Evolutionary conservation across 2,113 vertebrate species (phyloP).

Genomic region (Benitochromis conjunctus): DNA sequence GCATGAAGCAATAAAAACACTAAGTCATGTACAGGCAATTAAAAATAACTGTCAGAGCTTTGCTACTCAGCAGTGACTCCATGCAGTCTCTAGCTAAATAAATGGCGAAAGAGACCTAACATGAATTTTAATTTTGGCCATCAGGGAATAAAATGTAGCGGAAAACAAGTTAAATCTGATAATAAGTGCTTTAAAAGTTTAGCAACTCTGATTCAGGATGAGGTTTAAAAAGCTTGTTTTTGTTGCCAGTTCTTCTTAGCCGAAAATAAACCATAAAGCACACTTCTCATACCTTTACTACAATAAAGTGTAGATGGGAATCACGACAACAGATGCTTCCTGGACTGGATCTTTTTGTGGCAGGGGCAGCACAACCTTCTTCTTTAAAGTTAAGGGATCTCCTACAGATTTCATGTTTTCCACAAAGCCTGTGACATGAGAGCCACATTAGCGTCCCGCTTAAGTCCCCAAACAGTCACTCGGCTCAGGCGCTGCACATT

Average conservation of each 20-base stretch:
- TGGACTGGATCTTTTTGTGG: not conserved
- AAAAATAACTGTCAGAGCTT: not conserved
- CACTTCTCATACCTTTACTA: not conserved
- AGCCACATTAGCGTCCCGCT: not conserved
- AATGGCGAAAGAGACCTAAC: not conserved
- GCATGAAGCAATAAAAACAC: not conserved
- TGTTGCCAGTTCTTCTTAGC: not conserved
- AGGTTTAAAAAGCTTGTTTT: not conserved
- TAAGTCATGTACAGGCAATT: not conserved
- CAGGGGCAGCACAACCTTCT: not conserved
- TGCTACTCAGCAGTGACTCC: not conserved
- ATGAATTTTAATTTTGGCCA: not conserved
- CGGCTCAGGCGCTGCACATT: not conserved
- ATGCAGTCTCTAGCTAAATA: not conserved
- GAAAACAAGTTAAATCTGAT: not conserved
- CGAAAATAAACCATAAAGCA: not conserved
- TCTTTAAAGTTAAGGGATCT: not conserved
- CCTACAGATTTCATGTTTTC: not conserved
- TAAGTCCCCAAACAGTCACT: not conserved
- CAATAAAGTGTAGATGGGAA: not conserved
- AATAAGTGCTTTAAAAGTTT: not conserved
- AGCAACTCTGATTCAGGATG: not conserved
- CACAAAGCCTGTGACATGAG: not conserved
- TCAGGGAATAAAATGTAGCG: fast-evolving
- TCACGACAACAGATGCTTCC: not conserved